Conservation (phyloP, 2,113 vertebrate species). For the Notarius lentiginosus region DNA sequence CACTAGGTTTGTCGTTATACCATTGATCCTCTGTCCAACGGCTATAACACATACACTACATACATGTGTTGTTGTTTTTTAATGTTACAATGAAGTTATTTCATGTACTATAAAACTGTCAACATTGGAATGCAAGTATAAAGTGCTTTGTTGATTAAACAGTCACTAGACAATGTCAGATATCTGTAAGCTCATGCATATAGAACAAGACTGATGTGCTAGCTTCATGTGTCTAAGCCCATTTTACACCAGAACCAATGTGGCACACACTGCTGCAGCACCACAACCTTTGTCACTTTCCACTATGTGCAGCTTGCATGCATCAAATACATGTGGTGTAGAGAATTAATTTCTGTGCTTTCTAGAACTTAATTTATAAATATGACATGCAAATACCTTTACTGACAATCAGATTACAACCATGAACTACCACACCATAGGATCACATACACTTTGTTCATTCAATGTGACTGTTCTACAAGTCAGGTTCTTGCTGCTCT, state of each 20-base stretch:
- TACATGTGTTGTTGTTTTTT: not conserved
- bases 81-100: not conserved
- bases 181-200: not conserved
- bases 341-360: not conserved
- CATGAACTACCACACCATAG: not conserved
- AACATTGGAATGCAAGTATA: not conserved
- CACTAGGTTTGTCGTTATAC: not conserved
- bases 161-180: not conserved
- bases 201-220: not conserved
- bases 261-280: not conserved
- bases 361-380: not conserved
- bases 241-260: not conserved
- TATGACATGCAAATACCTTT: not conserved
- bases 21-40: not conserved
- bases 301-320: not conserved
- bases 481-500: not conserved
- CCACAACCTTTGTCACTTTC: not conserved
- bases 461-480: not conserved
- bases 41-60: not conserved
- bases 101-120: not conserved
- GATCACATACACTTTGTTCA: not conserved
- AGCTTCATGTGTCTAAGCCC: not conserved
- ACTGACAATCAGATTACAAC: not conserved
- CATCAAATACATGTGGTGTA: not conserved
- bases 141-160: not conserved